These are phyloP conservation scores for Drosophila parabipectinata DNA, from an alignment of 1,140 invertebrate genomes.

Conservation along the genomic window DNA sequence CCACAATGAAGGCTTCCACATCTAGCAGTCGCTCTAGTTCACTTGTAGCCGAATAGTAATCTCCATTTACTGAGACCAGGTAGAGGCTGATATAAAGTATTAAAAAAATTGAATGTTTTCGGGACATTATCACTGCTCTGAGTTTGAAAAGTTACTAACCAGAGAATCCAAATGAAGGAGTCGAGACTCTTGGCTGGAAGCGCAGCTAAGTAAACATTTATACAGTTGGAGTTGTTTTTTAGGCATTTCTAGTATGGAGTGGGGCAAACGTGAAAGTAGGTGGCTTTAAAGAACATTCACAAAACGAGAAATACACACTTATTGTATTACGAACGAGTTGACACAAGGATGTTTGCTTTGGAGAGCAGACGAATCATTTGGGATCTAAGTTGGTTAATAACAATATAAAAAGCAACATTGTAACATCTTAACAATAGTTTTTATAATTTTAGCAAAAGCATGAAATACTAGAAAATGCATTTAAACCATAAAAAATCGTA, in stretches of 20 bases:
- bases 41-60: constrained; percentile 46
- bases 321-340: background rate
- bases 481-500: background rate
- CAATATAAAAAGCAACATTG: background rate
- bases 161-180: background rate
- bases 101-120: background rate
- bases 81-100: background rate
- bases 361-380: background rate
- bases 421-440: background rate
- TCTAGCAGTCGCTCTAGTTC: constrained; percentile 37
- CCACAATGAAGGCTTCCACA: constrained; percentile 31
- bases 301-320: background rate
- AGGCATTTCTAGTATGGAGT: constrained; percentile 5
- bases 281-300: constrained; percentile 4
- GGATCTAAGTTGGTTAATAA: background rate
- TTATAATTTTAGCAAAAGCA: background rate
- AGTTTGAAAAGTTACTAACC: constrained; percentile 32
- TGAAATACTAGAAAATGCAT: background rate
- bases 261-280: constrained; percentile 7
- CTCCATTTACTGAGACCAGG: constrained; percentile 2
- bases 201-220: constrained; percentile 50
- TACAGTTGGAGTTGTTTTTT: constrained; percentile 39
- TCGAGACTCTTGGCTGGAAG: background rate
- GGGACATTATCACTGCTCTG: constrained; percentile 45
- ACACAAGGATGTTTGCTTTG: background rate